A percentile compares a stretch with the other conserved stretches of the same genome.
Evolutionary conservation across 2,113 vertebrate species (phyloP).

Genomic region (Hyperopisus bebe): DNA sequence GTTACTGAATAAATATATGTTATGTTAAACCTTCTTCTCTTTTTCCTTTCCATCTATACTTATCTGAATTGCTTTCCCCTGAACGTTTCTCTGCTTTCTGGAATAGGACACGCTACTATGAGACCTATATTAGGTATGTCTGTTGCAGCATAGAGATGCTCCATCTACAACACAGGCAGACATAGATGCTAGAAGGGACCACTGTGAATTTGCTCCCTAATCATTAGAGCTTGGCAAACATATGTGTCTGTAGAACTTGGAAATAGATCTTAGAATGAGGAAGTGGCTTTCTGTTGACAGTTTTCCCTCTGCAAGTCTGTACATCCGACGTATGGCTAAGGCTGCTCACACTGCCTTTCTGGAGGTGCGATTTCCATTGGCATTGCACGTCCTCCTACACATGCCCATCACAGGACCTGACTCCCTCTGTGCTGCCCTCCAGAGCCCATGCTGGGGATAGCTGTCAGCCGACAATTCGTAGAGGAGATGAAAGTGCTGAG

Average conservation of each 20-base stretch:
- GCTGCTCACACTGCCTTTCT: not conserved
- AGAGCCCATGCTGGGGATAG: constrained; percentile 76
- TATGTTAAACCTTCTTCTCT: constrained; percentile 13
- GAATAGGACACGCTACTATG: constrained; percentile 86
- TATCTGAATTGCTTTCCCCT: constrained; percentile 36
- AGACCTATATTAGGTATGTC: constrained; percentile 88
- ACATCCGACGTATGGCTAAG: not conserved
- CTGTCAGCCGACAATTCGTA: constrained; percentile 67
- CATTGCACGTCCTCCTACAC: not conserved
- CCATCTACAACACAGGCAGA: not conserved
- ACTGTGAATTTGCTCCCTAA: not conserved
- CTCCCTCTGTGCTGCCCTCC: not conserved
- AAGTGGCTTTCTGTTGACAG: not conserved
- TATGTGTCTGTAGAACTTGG: not conserved
- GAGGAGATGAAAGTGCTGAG: constrained; percentile 66
- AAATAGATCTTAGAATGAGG: not conserved
- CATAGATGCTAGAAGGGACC: not conserved
- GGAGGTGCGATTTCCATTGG: not conserved
- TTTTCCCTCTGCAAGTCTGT: not conserved
- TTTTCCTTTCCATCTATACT: constrained; percentile 18
- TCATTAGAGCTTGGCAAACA: not conserved
- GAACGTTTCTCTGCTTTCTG: constrained; percentile 48
- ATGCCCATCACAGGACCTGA: not conserved
- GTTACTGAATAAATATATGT: constrained; percentile 14
- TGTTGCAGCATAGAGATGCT: not conserved